Conservation (phyloP, 2,113 vertebrate species). For the Gopherus evgoodei region DNA sequence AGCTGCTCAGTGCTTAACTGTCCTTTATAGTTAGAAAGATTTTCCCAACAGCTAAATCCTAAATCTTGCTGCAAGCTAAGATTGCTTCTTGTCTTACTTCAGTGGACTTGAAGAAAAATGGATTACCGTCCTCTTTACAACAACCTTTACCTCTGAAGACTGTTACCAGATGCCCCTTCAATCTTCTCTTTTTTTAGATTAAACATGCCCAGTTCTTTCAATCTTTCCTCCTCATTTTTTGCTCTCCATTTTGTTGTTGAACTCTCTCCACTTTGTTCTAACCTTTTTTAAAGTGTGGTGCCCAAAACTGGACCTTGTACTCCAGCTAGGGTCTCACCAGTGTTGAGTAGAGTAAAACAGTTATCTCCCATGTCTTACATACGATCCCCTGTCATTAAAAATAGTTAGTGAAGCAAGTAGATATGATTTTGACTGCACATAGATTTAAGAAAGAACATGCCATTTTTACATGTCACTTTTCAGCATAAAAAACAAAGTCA, state of each 20-base stretch:
- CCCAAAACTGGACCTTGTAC: neutral
- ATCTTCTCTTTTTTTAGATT: neutral
- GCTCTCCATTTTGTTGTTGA: neutral
- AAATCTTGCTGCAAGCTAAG: neutral
- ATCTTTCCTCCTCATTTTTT: neutral
- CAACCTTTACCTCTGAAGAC: neutral
- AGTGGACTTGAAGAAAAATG: neutral
- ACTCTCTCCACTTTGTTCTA: neutral
- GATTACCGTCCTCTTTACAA: neutral
- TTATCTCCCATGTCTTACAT: too few relatives aligned
- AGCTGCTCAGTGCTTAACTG: neutral
- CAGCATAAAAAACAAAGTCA: neutral
- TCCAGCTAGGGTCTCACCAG: neutral
- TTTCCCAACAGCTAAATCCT: too few relatives aligned
- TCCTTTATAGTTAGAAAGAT: neutral
- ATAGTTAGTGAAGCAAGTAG: neutral
- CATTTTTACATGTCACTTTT: neutral
- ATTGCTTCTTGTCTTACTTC: neutral
- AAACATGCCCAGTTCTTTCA: neutral
- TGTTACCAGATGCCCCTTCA: too few relatives aligned
- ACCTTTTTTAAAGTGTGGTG: neutral
- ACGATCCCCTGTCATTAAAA: rapidly evolving
- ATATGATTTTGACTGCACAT: neutral
- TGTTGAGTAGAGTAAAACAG: too few relatives aligned
- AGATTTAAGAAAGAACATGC: neutral